Percentiles rank a stretch among this genome's conserved stretches.
These are phyloP conservation scores for Coptotermes formosanus DNA, from an alignment of 1,140 invertebrate genomes.

Conservation along the genomic window DNA sequence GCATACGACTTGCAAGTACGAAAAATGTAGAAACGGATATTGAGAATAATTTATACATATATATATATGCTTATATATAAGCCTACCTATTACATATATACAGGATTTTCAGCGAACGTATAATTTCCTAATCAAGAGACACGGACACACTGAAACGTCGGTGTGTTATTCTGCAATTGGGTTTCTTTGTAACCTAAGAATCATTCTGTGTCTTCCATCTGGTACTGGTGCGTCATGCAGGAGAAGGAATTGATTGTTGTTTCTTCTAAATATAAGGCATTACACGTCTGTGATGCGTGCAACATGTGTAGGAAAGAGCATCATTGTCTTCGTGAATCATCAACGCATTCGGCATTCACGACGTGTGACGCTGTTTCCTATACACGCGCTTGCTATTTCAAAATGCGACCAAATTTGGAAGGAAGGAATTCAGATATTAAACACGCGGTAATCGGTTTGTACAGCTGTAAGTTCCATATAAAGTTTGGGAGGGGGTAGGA, in stretches of 20 bases:
- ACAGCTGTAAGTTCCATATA: constrained; percentile 5
- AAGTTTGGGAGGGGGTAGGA: not conserved
- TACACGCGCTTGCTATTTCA: not conserved
- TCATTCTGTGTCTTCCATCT: too few species aligned
- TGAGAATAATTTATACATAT: too few species aligned
- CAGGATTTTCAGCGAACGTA: too few species aligned
- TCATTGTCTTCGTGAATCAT: not conserved
- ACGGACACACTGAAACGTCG: too few species aligned
- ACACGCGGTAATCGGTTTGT: not conserved
- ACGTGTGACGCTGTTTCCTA: not conserved
- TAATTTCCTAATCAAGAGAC: too few species aligned
- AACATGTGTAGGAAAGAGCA: not conserved
- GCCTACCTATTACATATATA: too few species aligned
- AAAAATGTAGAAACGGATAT: too few species aligned
- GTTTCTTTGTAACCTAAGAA: too few species aligned
- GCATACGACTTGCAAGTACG: too few species aligned
- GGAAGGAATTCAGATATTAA: not conserved
- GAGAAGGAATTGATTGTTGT: not conserved
- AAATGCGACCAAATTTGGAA: not conserved
- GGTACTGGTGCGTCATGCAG: not conserved
- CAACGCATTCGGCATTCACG: not conserved
- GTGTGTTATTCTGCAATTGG: too few species aligned
- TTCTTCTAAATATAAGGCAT: not conserved
- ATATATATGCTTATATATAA: too few species aligned
- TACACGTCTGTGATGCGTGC: not conserved